Evolutionary conservation across 2,888 invertebrate genomes (phyloP).

Genomic region (Polydrusus cervinus): DNA sequence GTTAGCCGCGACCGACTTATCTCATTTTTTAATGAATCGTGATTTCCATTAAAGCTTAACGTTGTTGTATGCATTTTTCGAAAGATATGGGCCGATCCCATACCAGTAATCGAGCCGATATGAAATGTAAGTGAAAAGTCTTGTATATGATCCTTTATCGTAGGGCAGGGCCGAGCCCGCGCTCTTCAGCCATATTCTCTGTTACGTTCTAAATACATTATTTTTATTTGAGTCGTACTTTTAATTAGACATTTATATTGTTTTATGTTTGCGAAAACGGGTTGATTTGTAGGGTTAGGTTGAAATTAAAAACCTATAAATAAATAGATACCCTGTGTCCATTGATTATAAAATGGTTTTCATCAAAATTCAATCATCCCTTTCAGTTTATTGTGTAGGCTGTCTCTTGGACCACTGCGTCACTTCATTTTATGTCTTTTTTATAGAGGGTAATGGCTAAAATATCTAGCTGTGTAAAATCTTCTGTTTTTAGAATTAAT

Average conservation of each 20-base stretch:
- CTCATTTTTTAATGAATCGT: constrained; percentile 66
- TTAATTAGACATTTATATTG: neutral
- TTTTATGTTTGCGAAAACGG: neutral
- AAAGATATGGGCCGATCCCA: constrained; percentile 66
- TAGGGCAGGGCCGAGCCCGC: constrained; percentile 53
- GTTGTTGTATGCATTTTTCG: constrained; percentile 65
- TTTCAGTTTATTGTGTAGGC: too few species aligned
- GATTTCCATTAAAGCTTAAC: constrained; percentile 68
- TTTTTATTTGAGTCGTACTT: neutral
- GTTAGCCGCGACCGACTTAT: constrained; percentile 54
- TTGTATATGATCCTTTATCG: constrained; percentile 68
- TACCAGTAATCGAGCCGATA: constrained; percentile 62
- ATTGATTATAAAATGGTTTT: too few species aligned
- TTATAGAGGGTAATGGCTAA: too few species aligned
- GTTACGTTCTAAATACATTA: neutral
- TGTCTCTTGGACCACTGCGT: too few species aligned
- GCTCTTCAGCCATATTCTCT: constrained; percentile 1
- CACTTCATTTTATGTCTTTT: too few species aligned
- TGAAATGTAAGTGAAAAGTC: constrained; percentile 68
- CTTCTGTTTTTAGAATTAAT: too few species aligned
- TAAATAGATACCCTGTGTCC: too few species aligned
- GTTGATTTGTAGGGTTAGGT: neutral
- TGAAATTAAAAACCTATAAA: too few species aligned
- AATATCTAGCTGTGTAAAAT: too few species aligned
- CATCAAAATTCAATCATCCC: too few species aligned